Evolutionary conservation across 2,888 invertebrate genomes (phyloP), one percentile per base, ranked within the genome.

Genomic region (Nomada ferruginata): DNA sequence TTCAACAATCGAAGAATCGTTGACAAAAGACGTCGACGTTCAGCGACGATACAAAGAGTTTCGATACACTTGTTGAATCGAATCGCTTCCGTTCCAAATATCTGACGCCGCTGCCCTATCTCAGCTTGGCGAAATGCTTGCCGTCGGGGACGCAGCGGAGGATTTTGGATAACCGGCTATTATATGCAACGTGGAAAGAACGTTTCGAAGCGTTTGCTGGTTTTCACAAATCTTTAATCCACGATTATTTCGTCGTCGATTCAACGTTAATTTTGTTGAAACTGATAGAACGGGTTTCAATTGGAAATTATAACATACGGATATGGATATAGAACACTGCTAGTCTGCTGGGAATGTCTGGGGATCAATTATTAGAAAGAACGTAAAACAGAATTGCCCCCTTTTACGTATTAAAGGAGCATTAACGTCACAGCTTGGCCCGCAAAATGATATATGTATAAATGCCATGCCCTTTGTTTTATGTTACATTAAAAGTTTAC

Each of bases 41-140:
- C 20, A 59, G 0, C 2, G n/a, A 18, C 50, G 50, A 18, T 50
- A 26, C 53, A 36, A 65, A 65, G 50, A 65, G 42, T 26, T 60
- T 64, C 74, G 74, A 65, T 65, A 52, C 65, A 47, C 60, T 73
- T 64, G 50, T 74, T 44, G 65, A 75, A 53, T 26, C 42, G 52
- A 42, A 15, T 11, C 15, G 65, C 42, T 68, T 59, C 57, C 47
- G 26, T 59, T 47, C n/a, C 47, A 10, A 47, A 47, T 47, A 53
- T 2, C 63, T 47, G 63, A 29, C 50, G 13, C 26, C 13, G 29
- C 7, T 65, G 15, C 26, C 0, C 65, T n/a, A n/a, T 29, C 11
- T 36, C n/a, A 11, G 15, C n/a, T 53, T 20, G 13, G 29, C 50
- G 65, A 65, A 65, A 65, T 52, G 50, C 52, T 65, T 65, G n/a